Evolutionary conservation across 2,113 vertebrate species (phyloP).

Genomic region (Asarcornis scutulata): DNA sequence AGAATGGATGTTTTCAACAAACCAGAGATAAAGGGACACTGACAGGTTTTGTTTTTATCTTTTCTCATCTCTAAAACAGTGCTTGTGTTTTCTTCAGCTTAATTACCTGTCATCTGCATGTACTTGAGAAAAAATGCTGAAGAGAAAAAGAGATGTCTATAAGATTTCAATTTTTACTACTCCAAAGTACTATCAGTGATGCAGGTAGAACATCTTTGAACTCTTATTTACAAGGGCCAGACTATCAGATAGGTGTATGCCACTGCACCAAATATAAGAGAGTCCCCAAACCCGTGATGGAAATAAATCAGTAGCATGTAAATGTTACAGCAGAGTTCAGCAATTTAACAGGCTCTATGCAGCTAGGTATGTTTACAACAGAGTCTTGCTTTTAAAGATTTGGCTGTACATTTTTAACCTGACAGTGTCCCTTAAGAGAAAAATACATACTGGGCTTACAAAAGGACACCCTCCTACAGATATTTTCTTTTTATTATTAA

Average conservation of each 20-base stretch:
- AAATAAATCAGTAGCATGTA: neutral
- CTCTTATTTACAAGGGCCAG: neutral
- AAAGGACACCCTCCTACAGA: neutral
- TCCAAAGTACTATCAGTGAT: neutral
- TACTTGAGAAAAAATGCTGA: neutral
- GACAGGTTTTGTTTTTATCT: neutral
- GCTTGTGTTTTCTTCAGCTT: neutral
- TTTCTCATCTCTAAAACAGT: neutral
- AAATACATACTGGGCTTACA: neutral
- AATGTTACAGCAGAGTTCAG: neutral
- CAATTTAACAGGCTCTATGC: neutral
- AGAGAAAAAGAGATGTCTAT: neutral
- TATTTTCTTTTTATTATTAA: conserved; percentile 65
- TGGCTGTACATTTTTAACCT: neutral
- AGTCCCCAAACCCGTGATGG: neutral
- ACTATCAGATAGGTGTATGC: neutral
- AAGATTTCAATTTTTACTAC: neutral
- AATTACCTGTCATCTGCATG: neutral
- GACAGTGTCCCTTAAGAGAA: conserved; percentile 3
- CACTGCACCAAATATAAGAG: neutral
- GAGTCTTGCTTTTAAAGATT: neutral
- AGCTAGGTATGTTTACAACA: rapidly evolving
- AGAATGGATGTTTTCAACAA: neutral
- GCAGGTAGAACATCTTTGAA: neutral
- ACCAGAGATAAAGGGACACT: conserved; percentile 11